Percentiles rank a stretch among this genome's conserved stretches.
These are phyloP conservation scores for Cataglyphis cursor DNA, from an alignment of 2,888 invertebrate species.

Conservation along the genomic window DNA sequence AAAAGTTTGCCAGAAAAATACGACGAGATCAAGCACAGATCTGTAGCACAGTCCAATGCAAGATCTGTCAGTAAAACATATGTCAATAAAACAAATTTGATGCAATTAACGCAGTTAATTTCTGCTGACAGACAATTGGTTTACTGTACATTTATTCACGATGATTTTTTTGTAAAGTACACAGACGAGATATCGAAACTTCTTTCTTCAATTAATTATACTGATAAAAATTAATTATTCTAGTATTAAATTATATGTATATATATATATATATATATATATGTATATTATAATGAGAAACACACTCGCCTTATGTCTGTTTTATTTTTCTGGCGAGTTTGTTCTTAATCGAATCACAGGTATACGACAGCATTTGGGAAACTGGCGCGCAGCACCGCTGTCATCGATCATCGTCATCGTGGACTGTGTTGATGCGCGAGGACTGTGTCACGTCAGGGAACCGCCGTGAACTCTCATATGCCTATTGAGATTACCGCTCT, in stretches of 20 bases:
- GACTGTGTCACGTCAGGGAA: constrained; percentile 85
- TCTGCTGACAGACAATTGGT: not conserved
- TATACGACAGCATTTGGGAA: constrained; percentile 84
- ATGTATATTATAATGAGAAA: not conserved
- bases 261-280: too few relatives aligned
- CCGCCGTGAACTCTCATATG: constrained; percentile 98
- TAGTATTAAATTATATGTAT: not conserved
- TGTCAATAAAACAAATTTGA: not conserved
- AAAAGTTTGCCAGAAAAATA: not conserved
- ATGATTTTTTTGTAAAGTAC: not conserved
- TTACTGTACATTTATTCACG: constrained; percentile 5
- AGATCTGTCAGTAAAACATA: not conserved
- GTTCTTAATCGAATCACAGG: constrained; percentile 84
- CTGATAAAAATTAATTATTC: constrained; percentile 10
- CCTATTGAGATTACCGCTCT: constrained; percentile 99
- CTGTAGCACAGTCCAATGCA: not conserved
- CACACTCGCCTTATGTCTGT: not conserved
- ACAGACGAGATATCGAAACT: not conserved
- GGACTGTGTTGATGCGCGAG: constrained; percentile 72
- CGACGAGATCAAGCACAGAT: not conserved
- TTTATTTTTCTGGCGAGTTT: constrained; percentile 65
- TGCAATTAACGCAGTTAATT: not conserved
- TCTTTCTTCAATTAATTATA: not conserved
- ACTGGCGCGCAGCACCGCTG: constrained; percentile 57
- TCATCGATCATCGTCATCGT: constrained; percentile 67